Percentiles rank a stretch among this genome's conserved stretches.
Evolutionary conservation across 2,888 invertebrate genomes (phyloP).

Genomic region (Spodoptera exigua): DNA sequence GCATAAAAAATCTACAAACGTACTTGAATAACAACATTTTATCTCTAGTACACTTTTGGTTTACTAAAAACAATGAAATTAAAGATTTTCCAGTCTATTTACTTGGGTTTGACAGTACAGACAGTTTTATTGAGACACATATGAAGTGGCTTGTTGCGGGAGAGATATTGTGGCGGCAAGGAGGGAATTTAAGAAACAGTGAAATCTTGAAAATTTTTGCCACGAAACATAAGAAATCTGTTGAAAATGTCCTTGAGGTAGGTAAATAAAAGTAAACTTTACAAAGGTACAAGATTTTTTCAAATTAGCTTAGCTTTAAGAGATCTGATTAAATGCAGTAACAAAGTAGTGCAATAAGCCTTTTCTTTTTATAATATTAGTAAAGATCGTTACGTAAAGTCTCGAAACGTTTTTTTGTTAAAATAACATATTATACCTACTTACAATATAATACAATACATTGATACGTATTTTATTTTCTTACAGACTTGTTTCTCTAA

Average conservation of each 20-base stretch:
- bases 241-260: slow-evolving; percentile 68
- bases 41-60: slow-evolving; percentile 86
- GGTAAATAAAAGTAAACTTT: not conserved
- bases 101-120: slow-evolving; percentile 72
- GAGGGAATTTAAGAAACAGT: slow-evolving; percentile 72
- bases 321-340: not conserved
- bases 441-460: not conserved
- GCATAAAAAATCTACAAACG: slow-evolving; percentile 66
- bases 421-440: not conserved
- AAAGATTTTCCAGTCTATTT: slow-evolving; percentile 82
- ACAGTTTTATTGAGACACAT: slow-evolving; percentile 81
- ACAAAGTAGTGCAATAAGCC: too few species aligned
- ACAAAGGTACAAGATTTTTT: too few species aligned
- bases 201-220: slow-evolving; percentile 65
- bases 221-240: slow-evolving; percentile 27
- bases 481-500: slow-evolving; percentile 80
- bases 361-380: too few species aligned
- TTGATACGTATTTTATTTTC: not conserved
- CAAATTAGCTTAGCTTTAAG: not conserved
- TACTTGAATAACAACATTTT: slow-evolving; percentile 83
- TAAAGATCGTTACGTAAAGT: too few species aligned
- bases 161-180: slow-evolving; percentile 78
- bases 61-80: slow-evolving; percentile 71
- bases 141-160: slow-evolving; percentile 83
- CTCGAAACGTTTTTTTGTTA: not conserved